Conservation (phyloP, 1,140 invertebrate species). For the Coenobita brevimanus region DNA sequence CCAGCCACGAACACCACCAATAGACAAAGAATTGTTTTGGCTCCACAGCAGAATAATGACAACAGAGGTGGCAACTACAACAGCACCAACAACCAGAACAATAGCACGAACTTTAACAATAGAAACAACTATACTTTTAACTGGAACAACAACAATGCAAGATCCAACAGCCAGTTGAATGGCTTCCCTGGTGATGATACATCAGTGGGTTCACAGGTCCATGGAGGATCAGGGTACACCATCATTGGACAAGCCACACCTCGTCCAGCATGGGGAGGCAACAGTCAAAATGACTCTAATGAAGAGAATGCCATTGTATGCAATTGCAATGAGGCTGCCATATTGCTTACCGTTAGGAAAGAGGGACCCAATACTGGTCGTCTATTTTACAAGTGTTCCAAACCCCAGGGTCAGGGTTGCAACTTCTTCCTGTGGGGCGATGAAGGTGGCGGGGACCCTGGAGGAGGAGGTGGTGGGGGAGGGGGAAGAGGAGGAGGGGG, state of each 20-base stretch:
- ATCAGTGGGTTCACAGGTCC: no score
- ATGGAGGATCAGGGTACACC: background rate
- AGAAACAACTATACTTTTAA: no score
- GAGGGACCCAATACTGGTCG: constrained; percentile 79
- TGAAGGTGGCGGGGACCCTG: constrained; percentile 70
- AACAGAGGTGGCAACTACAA: background rate
- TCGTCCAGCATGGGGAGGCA: background rate
- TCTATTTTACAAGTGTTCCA: constrained; percentile 85
- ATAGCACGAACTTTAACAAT: no score
- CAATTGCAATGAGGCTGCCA: constrained; percentile 75
- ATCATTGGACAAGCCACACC: background rate
- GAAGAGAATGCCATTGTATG: constrained; percentile 71
- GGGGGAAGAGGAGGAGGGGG: constrained; percentile 35
- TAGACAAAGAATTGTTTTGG: background rate
- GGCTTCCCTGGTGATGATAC: no score
- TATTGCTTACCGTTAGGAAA: constrained; percentile 76
- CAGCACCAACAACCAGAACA: background rate
- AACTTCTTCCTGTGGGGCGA: constrained; percentile 86
- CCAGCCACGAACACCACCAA: background rate
- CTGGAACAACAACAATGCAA: background rate
- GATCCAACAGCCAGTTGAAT: no score
- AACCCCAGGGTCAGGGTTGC: constrained; percentile 77
- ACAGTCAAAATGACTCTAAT: background rate
- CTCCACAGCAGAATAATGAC: background rate
- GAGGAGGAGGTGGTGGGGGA: constrained; percentile 3